Percentiles rank a stretch among this genome's conserved stretches.
Evolutionary conservation across 2,797 vertebrate species (phyloP).

Genomic region (Hephaestus fuliginosus): DNA sequence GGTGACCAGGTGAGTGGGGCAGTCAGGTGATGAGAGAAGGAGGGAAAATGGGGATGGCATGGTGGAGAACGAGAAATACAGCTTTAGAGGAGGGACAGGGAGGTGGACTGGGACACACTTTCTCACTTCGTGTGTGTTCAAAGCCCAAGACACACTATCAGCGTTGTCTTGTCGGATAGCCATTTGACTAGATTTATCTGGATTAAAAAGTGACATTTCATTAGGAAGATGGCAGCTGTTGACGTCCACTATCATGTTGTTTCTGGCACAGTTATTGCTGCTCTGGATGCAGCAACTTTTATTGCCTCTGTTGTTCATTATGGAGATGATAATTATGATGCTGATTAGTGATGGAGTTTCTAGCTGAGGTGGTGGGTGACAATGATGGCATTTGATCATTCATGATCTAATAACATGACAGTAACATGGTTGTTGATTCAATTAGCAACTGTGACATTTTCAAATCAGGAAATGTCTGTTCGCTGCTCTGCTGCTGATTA

Average conservation of each 20-base stretch:
- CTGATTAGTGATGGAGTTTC: constrained; percentile 20
- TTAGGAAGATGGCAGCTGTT: constrained; percentile 26
- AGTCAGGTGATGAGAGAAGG: too few species aligned
- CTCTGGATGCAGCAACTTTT: constrained; percentile 14
- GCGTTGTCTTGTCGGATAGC: constrained; percentile 1
- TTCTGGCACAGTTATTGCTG: constrained; percentile 15
- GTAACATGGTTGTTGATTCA: constrained; percentile 8
- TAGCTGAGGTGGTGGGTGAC: neutral
- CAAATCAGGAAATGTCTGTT: constrained; percentile 7
- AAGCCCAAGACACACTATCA: constrained; percentile 21
- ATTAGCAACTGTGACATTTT: constrained; percentile 13
- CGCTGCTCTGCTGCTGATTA: constrained; percentile 4
- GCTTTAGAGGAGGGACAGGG: too few species aligned
- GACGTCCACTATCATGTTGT: neutral
- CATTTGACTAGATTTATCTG: neutral
- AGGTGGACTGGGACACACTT: neutral
- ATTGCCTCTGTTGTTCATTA: constrained; percentile 19
- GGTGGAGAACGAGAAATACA: too few species aligned
- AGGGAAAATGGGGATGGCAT: too few species aligned
- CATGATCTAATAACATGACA: constrained; percentile 21
- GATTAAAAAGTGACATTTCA: constrained; percentile 46
- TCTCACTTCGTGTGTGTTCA: constrained; percentile 28
- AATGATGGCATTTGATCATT: constrained; percentile 27
- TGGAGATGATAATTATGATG: constrained; percentile 12
- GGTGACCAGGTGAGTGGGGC: too few species aligned